phyloP scores from a whole-genome alignment of 1,140 invertebrate genomes.

The Vollenhovia emeryi region DNA sequence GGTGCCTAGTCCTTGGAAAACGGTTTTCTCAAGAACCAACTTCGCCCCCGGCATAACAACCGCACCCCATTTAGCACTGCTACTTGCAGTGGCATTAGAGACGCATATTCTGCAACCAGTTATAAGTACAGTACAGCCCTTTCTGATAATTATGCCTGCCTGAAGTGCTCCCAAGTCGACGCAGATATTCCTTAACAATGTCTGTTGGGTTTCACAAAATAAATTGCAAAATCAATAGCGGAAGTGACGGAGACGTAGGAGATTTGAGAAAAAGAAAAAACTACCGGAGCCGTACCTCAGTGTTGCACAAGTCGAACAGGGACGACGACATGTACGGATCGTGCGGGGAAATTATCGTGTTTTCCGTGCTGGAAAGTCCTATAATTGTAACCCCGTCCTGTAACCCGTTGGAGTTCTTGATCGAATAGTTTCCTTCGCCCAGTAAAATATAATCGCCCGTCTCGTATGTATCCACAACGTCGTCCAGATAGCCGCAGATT shows the following conservation, averaged over 20 bases:
- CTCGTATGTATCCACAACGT: constrained; percentile 83
- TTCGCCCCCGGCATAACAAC: constrained; percentile 81
- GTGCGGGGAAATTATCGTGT: constrained; percentile 74
- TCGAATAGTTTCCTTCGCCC: constrained; percentile 82
- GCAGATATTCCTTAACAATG: constrained; percentile 79
- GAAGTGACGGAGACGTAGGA: neutral
- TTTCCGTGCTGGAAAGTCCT: constrained; percentile 77
- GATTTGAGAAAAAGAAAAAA: too few relatives aligned
- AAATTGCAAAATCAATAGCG: neutral
- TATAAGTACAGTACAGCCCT: constrained; percentile 74
- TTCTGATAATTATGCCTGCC: constrained; percentile 79
- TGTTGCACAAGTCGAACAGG: constrained; percentile 81
- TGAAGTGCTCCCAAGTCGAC: constrained; percentile 79
- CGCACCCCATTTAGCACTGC: constrained; percentile 79
- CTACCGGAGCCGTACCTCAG: constrained; percentile 71
- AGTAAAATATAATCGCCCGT: constrained; percentile 83
- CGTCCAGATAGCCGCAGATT: constrained; percentile 81
- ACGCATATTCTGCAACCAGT: constrained; percentile 78
- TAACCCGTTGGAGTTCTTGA: constrained; percentile 82
- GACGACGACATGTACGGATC: constrained; percentile 78
- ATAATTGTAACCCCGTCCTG: constrained; percentile 84
- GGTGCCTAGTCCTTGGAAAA: constrained; percentile 80
- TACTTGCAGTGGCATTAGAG: constrained; percentile 70
- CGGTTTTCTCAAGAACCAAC: constrained; percentile 76
- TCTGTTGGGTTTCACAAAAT: constrained; percentile 61